Conservation (phyloP, 2,888 invertebrate genomes). For the Thymelicus sylvestris region DNA sequence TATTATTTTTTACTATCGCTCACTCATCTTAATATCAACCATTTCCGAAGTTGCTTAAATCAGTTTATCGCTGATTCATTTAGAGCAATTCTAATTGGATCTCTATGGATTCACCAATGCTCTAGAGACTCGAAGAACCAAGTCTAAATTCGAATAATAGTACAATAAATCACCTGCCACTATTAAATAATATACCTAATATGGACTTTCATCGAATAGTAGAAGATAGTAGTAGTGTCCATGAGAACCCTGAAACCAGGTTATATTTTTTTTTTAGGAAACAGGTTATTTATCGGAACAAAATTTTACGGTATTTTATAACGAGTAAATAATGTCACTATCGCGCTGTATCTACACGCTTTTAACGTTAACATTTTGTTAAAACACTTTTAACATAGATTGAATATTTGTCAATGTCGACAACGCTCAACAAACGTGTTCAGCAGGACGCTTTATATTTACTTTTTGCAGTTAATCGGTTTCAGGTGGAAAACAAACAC, state of each 20-base stretch:
- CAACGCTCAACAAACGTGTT: conserved; percentile 23
- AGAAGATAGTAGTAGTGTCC: neutral
- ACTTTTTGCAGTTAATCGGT: conserved; percentile 27
- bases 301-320: conserved; percentile 10
- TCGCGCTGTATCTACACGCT: conserved; percentile 28
- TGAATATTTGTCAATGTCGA: conserved; percentile 38
- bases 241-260: conserved; percentile 39
- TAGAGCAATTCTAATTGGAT: no score
- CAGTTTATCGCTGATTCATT: no score
- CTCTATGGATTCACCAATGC: no score
- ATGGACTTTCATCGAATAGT: no score
- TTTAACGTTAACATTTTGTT: conserved; percentile 34
- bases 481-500: conserved; percentile 17
- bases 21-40: no score
- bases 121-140: no score
- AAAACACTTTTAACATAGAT: conserved; percentile 37
- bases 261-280: no score
- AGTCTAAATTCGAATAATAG: no score
- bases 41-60: no score
- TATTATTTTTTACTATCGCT: no score
- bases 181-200: no score
- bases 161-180: no score
- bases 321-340: conserved; percentile 29
- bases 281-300: conserved; percentile 8
- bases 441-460: conserved; percentile 13